Percentiles rank a stretch among this genome's conserved stretches.
Conservation (phyloP, 2,888 invertebrate genomes). For the Meghimatium bilineatum region DNA sequence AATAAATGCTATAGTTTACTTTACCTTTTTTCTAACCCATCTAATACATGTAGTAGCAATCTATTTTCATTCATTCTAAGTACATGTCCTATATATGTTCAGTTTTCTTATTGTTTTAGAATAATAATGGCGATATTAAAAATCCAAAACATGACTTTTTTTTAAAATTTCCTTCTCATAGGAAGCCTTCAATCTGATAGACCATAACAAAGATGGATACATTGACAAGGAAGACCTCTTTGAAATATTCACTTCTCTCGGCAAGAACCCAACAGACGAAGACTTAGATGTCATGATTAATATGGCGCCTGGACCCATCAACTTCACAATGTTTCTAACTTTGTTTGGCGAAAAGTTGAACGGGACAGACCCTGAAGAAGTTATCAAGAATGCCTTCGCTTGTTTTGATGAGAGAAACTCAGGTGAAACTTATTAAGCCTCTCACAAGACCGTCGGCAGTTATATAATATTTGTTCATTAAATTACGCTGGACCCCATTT, state of each 20-base stretch:
- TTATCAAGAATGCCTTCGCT: constrained; percentile 75
- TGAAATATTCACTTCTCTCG: constrained; percentile 75
- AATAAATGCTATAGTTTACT: too few relatives aligned
- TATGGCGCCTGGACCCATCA: constrained; percentile 76
- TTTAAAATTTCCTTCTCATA: constrained; percentile 53
- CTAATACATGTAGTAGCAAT: too few relatives aligned
- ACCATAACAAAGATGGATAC: constrained; percentile 76
- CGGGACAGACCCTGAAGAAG: constrained; percentile 76
- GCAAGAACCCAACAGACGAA: constrained; percentile 74
- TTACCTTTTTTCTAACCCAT: too few relatives aligned
- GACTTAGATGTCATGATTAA: constrained; percentile 74
- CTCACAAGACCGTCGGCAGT: too few relatives aligned
- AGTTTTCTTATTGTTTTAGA: too few relatives aligned
- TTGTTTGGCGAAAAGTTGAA: constrained; percentile 76
- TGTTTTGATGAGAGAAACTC: constrained; percentile 72
- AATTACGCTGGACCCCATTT: too few relatives aligned
- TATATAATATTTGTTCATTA: too few relatives aligned
- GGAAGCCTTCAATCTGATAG: constrained; percentile 77
- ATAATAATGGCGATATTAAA: too few relatives aligned
- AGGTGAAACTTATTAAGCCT: too few relatives aligned
- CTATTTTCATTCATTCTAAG: too few relatives aligned
- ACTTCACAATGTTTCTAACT: constrained; percentile 77
- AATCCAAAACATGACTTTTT: too few relatives aligned
- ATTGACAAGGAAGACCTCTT: constrained; percentile 75
- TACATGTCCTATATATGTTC: too few relatives aligned